These are phyloP conservation scores for Otolemur crassicaudatus DNA, from an alignment of 2,797 vertebrate genomes.

Conservation along the genomic window DNA sequence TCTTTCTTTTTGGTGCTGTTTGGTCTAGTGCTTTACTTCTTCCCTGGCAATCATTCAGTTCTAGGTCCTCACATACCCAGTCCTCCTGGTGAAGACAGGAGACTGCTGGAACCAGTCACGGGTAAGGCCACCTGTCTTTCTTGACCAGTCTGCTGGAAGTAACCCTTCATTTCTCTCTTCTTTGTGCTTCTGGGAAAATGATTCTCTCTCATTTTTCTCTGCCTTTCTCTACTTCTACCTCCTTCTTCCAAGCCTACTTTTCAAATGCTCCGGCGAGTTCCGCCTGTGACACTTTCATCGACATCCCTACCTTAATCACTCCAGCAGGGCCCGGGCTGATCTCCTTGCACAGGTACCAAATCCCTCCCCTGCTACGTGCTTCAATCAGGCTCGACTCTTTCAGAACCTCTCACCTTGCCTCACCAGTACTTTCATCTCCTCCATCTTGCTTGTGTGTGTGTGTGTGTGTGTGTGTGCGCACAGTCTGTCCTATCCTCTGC, in stretches of 20 bases:
- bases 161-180: background rate
- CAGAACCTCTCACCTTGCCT: background rate
- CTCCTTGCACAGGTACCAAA: background rate
- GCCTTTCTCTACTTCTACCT: background rate
- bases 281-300: background rate
- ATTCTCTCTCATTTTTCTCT: background rate
- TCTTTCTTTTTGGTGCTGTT: background rate
- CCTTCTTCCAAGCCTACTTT: background rate
- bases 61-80: background rate
- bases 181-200: background rate
- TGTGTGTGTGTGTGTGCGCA: background rate
- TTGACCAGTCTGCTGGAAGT: background rate
- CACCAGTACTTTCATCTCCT: background rate
- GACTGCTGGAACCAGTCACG: background rate
- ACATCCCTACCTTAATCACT: background rate
- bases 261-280: background rate
- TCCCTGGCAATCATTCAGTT: background rate
- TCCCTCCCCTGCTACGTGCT: background rate
- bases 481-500: background rate
- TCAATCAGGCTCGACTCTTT: background rate
- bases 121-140: background rate
- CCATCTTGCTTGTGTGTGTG: background rate
- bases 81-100: background rate
- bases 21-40: background rate
- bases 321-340: background rate